Base-by-base conservation (phyloP, 2,113 vertebrate species). In the Toxotes chatareus region DNA sequence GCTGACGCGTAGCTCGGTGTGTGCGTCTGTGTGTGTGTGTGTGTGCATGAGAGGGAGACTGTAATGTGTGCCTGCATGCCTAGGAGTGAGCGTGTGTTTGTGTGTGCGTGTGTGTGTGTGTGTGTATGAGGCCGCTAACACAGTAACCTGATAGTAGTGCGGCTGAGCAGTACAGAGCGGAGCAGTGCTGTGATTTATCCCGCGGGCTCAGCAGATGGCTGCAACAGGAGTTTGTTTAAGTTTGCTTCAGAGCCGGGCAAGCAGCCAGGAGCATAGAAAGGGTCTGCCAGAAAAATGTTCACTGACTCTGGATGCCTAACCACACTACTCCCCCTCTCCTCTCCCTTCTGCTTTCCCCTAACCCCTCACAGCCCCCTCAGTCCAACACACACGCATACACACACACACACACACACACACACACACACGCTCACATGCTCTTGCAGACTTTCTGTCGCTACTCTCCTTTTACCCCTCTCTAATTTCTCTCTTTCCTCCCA, bases 171-270 rank as follows among this genome's bases (percentile, higher is more conserved):
- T 86, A 91, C 90, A 89, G 92, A 92, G 92, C 68, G 83, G 76
- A 91, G 97, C 96, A 96, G 96, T 96, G 97, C 93, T 98, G 97
- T 97, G 97, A 98, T 98, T 99, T 98, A 97, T 99, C 97, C 97
- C 98, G 97, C 96, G 96, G 98, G 96, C 96, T 97, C 95, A 97
- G 97, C 98, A 99, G 98, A 99, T 99, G 98, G 98, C 97, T 97
- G 97, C 96, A 96, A 97, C 97, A 97, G 97, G 97, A 98, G 97
- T 98, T 98, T 99, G 97, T 98, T 99, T 98, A 97, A 98, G 97
- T 98, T 98, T 97, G 96, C 97, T 97, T 96, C 96, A 81, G 97
- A 96, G 96, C 96, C 86, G 97, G 98, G 97, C 96, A 93, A 90
- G 88, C 89, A 78, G 97, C 97, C 98, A 98, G 97, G 90, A 96